These are phyloP conservation scores for Xenopus petersii DNA, from an alignment of 2,797 vertebrate genomes.

Conservation along the genomic window DNA sequence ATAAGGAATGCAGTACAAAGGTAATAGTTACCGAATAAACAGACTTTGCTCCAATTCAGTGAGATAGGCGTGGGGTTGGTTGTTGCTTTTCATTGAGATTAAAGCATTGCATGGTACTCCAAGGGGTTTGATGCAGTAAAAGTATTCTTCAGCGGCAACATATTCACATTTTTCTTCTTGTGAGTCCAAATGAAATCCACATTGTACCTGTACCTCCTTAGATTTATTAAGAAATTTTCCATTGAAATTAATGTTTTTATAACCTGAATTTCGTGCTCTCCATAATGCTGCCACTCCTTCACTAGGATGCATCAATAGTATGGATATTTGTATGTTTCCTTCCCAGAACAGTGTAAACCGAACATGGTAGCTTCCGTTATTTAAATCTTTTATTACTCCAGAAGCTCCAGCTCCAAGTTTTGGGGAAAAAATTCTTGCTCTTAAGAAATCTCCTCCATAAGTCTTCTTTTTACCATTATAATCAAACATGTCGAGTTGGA, in stretches of 20 bases:
- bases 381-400: slow-evolving; percentile 48
- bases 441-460: slow-evolving; percentile 54
- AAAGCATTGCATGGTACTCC: slow-evolving; percentile 31
- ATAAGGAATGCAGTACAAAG: too few species aligned
- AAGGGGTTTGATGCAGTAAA: slow-evolving; percentile 43
- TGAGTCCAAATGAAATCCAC: slow-evolving; percentile 37
- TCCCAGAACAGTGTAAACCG: slow-evolving; percentile 55
- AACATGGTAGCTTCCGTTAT: slow-evolving; percentile 53
- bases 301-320: slow-evolving; percentile 51
- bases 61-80: neutral
- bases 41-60: slow-evolving; percentile 5
- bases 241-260: slow-evolving; percentile 35
- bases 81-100: slow-evolving; percentile 8
- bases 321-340: slow-evolving; percentile 41
- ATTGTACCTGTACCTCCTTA: slow-evolving; percentile 9
- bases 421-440: slow-evolving; percentile 49
- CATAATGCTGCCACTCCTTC: slow-evolving; percentile 50
- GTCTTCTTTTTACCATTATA: slow-evolving; percentile 46
- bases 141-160: slow-evolving; percentile 52
- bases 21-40: slow-evolving; percentile 10
- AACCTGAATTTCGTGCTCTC: slow-evolving; percentile 50
- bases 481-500: slow-evolving; percentile 46
- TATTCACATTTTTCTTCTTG: slow-evolving; percentile 48
- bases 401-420: slow-evolving; percentile 44
- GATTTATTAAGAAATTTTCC: slow-evolving; percentile 40